Evolutionary conservation across 2,888 invertebrate genomes (phyloP), one percentile per base, ranked within the genome.

Genomic region (Pristionchus maxplancki): DNA sequence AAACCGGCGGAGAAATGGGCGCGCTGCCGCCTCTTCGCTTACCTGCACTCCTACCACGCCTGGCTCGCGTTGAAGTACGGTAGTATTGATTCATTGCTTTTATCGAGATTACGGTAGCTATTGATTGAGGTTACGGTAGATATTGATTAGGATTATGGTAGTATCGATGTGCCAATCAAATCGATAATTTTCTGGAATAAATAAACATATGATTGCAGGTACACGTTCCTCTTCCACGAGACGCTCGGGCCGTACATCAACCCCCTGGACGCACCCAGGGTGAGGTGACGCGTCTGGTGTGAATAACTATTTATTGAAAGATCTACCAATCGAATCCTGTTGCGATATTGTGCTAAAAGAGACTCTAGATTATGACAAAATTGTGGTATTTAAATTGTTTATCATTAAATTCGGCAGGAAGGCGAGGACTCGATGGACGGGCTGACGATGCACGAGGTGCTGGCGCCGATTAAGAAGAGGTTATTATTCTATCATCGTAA

Each of bases 21-120:
- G 20, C 83, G 58, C 11, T 83, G 83, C 24, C 83, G 83, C 11
- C 20, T 58, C 37, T 83, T 83, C 37, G 53, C 83, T 20, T 83
- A 83, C 58, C 83, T 83, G 8, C 53, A 83, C 37, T 83, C 83
- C 15, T 83, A 58, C n/a, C 83, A 83, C 44, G 83, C 83, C 15
- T 83, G 83, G 83, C 83, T 83, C 58, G 50, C 58, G 11, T 58
- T 83, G 31, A 83, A 58, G 83, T 83, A 58, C 31, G 31, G 37
- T 20, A 28, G 1, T 6, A 40, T 78, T 13, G 9, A 37, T 37
- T 40, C 4, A 9, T 78, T 40, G 0, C 15, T 28, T 40, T n/a
- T 40, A 1, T n/a, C n/a, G n/a, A n/a, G n/a, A n/a, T n/a, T n/a
- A n/a, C n/a, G 5, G 20, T 31, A 31, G 8, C 31, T 6, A 71